Evolutionary conservation across 2,797 vertebrate genomes (phyloP), one percentile per base, ranked within the genome.

Genomic region (Hydrocynus forskahlii): DNA sequence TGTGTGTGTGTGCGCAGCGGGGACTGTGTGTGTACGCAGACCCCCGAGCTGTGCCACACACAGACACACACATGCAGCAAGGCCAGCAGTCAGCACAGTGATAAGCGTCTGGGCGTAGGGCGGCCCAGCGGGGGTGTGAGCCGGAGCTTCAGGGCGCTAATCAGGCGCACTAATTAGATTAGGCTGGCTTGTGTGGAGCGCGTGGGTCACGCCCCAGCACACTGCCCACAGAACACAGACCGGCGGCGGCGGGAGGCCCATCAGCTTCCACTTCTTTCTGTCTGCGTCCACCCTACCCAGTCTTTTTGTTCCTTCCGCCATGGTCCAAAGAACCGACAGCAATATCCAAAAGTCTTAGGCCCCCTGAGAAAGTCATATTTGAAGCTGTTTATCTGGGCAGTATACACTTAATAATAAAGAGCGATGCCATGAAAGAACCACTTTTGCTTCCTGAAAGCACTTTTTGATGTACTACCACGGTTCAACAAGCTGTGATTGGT

Each of bases 151-250:
- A 89, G 87, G 55, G 87, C 75, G 83, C 73, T 93, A 94, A 94
- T 95, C 92, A 95, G 90, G 88, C 92, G 40, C 88, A 83, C 92
- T 94, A 94, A 95, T 94, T 94, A 94, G 92, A 95, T 94, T 94
- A 94, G 91, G 83, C 87, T 76, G 59, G 43, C 87, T 89, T 89
- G 91, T 91, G 90, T 86, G 87, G 88, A 89, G 91, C 88, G 86
- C 80, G 85, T 87, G 69, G 91, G 93, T 92, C 92, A 90, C 91
- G 87, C 88, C 71, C 86, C 89, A 83, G 87, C 90, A 86, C 92
- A 88, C 88, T 45, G 88, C 88, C 88, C 85, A 83, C 68, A 63
- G 90, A 90, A 81, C 87, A 85, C 90, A 92, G 69, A 86, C 79
- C 88, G 89, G 84, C 90, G 88, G 90, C 81, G 80, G 81, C 69